Evolutionary conservation across 1,140 invertebrate genomes (phyloP).

Genomic region (Drosophila hydei): DNA sequence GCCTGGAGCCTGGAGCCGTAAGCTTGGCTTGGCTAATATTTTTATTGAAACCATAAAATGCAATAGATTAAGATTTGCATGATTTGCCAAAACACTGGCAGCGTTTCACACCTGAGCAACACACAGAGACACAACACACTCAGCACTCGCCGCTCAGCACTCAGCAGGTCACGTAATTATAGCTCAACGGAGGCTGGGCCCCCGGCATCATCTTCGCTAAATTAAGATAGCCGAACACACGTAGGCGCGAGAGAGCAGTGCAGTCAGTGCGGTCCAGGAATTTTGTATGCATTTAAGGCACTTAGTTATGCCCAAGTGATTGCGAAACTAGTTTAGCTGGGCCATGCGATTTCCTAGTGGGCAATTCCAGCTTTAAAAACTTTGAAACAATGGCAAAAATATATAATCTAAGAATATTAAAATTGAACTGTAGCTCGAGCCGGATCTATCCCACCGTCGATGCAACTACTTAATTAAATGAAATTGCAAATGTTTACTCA

Average conservation of each 20-base stretch:
- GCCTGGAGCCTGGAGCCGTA: background rate
- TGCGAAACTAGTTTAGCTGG: slow-evolving; percentile 75
- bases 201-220: slow-evolving; percentile 62
- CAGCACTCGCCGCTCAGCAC: too few species aligned
- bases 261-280: slow-evolving; percentile 32
- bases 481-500: slow-evolving; percentile 62
- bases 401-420: slow-evolving; percentile 68
- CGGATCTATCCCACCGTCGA: slow-evolving; percentile 35
- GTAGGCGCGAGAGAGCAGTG: background rate
- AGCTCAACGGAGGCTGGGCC: slow-evolving; percentile 25
- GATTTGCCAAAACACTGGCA: slow-evolving; percentile 62
- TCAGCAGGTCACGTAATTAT: slow-evolving; percentile 46
- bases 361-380: slow-evolving; percentile 64
- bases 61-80: slow-evolving; percentile 69
- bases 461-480: slow-evolving; percentile 63
- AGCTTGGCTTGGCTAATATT: slow-evolving; percentile 69
- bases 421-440: slow-evolving; percentile 55
- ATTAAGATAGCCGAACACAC: slow-evolving; percentile 43
- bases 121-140: too few species aligned
- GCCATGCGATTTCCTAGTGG: slow-evolving; percentile 61
- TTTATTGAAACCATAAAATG: slow-evolving; percentile 72
- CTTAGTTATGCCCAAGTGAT: slow-evolving; percentile 80
- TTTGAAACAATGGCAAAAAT: slow-evolving; percentile 60
- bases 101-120: slow-evolving; percentile 66
- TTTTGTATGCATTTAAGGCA: slow-evolving; percentile 81